Evolutionary conservation across 2,888 invertebrate species (phyloP), one percentile per base, ranked within the genome.

Genomic region (Dryomyza anilis): DNA sequence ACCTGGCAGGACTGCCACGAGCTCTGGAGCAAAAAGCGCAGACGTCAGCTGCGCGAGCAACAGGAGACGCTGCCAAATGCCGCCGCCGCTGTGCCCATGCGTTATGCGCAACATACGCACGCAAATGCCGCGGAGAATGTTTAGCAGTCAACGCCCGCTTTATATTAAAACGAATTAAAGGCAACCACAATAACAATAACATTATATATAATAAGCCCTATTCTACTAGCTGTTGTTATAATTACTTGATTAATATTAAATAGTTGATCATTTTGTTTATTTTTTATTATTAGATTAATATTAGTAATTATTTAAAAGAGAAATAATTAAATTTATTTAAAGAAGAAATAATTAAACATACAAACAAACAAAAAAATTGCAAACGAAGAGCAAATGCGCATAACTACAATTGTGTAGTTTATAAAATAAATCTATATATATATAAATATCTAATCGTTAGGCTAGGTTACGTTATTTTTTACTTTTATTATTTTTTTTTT

Each of bases 1-100:
- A 94, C 92, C 30, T 95, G 95, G 91, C 98, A 99, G 84, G 98
- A 99, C 85, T 99, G 99, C 82, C 98, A 99, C 85, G 99, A 99
- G 84, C 87, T 99, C 79, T 99, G 98, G 98, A 95, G 96, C 76
- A 99, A 99, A 84, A 94, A 94, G 81, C 89, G 96, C n/a, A 89
- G 95, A 73, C 86, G 90, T 30, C 93, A 93, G 81, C 87, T 93
- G 78, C 87, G 92, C 50, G 94, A 94, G 76, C 92, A 91, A 78
- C 80, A 81, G 62, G 81, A 81, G 43, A 67, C 74, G 52, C 29
- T 76, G 55, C 76, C 78, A 36, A 68, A 67, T n/a, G 61, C 45
- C n/a, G 62, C 76, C 29, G 68, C 69, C 33, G 73, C 73, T 67
- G 71, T 69, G 65, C 69, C 74, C 73, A 76, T 45, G 21, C 33